Conservation (phyloP, 2,888 invertebrate species). For the Drosophila picticornis region DNA sequence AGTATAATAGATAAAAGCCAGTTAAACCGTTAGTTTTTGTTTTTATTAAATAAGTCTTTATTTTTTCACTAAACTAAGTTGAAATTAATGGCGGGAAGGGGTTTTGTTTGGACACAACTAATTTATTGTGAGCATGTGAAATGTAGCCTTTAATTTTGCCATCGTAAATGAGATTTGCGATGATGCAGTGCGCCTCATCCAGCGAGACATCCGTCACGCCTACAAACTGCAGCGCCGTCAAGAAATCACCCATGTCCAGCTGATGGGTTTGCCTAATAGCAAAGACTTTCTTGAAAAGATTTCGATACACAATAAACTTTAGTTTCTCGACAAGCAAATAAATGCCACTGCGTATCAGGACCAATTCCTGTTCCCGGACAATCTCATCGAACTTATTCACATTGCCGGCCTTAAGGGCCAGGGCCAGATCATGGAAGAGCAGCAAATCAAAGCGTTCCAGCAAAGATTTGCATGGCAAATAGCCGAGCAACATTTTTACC, state of each 20-base stretch:
- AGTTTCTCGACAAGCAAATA: constrained; percentile 98
- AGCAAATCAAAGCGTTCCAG: constrained; percentile 95
- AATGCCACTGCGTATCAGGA: constrained; percentile 98
- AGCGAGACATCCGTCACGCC: constrained; percentile 94
- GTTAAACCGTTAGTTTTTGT: not conserved
- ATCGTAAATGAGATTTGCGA: constrained; percentile 98
- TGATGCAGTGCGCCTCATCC: constrained; percentile 98
- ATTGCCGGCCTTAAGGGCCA: constrained; percentile 96
- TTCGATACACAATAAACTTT: constrained; percentile 97
- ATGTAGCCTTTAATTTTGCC: constrained; percentile 99
- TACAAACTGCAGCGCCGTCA: constrained; percentile 92
- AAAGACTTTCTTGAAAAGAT: constrained; percentile 96
- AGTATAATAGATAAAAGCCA: not conserved
- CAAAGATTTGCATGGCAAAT: constrained; percentile 93
- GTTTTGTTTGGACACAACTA: constrained; percentile 98
- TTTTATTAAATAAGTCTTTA: constrained; percentile 19
- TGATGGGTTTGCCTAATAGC: constrained; percentile 92
- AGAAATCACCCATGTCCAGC: constrained; percentile 93
- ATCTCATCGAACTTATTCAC: constrained; percentile 92
- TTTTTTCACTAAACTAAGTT: constrained; percentile 83
- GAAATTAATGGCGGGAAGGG: constrained; percentile 94
- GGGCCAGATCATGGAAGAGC: constrained; percentile 95
- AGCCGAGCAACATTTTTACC: constrained; percentile 98
- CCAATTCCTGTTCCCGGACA: constrained; percentile 94
- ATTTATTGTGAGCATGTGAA: constrained; percentile 97